Base-by-base conservation (phyloP, 2,888 invertebrate species). In the Dasysyrphus tricinctus region DNA sequence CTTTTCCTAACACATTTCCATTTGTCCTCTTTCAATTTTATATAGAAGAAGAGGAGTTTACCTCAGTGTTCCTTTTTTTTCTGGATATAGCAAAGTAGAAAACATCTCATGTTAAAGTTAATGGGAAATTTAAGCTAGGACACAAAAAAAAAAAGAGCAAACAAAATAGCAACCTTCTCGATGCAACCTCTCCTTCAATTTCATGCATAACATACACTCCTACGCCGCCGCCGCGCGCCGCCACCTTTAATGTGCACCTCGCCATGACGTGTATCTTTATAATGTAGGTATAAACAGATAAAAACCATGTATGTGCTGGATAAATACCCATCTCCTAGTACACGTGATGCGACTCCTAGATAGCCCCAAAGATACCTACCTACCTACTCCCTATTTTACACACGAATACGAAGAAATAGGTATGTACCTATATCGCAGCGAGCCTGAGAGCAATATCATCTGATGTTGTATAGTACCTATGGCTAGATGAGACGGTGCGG, bases 221-320 rank as follows among this genome's bases (percentile, higher is more conserved):
- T 32, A 32, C 56, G 44, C 73, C 73, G 51, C 37, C 67, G 44
- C 73, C 73, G 51, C 37, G 51, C 56, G 44, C 73, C 73, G 51
- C 37, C 67, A 67, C 37, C 51, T 51, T 39, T 39, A 69, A 51
- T 70, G 75, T 84, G 80, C 83, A 80, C 80, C 80, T 72, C 80
- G 57, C 59, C 65, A 65, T 76, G 72, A 67, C 75, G 67, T 80
- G 80, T 80, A 49, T 77, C 47, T 73, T 59, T 73, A 85, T 85
- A n/a, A n/a, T n/a, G n/a, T n/a, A n/a, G n/a, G 77, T 77, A 85
- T 85, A 77, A 49, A 67, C 24, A 69, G 51, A 69, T 51, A 69
- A 44, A 80, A 77, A 80, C 67, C 85, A 85, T 85, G 85, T 77
- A 85, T 85, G 77, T 69, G 77, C 61, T 85, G 80, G 73, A 80